A percentile compares a stretch with the other conserved stretches of the same genome.
These are phyloP conservation scores for Melanotaenia trifasciata DNA, from an alignment of 2,797 vertebrate genomes.

Conservation along the genomic window DNA sequence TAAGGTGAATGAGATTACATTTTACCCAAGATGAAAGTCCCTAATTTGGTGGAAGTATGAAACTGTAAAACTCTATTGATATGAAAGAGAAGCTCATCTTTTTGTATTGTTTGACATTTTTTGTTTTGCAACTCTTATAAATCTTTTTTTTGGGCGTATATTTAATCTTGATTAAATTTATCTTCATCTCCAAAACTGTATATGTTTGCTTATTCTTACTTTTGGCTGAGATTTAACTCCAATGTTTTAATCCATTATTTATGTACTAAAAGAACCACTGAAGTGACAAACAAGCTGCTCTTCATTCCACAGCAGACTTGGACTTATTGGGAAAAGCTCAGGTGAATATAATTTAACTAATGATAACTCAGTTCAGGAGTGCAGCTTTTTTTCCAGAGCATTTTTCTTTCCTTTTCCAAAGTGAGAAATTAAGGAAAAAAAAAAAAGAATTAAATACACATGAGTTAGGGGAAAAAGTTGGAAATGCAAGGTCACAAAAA, in stretches of 20 bases:
- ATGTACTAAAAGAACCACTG: background rate
- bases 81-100: constrained; percentile 61
- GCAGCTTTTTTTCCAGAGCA: fast-evolving
- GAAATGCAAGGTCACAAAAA: constrained; percentile 11
- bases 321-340: background rate
- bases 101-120: constrained; percentile 74
- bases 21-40: constrained; percentile 68
- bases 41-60: constrained; percentile 59
- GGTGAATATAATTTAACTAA: constrained; percentile 1
- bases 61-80: constrained; percentile 61
- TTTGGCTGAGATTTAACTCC: background rate
- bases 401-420: background rate
- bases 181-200: constrained; percentile 76
- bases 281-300: background rate
- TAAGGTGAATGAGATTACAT: constrained; percentile 70
- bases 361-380: background rate
- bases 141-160: constrained; percentile 78
- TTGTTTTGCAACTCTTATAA: constrained; percentile 67
- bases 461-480: background rate
- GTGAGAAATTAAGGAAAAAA: background rate
- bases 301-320: background rate
- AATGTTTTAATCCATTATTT: background rate
- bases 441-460: background rate
- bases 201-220: constrained; percentile 12
- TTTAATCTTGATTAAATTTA: constrained; percentile 88